phyloP scores from a whole-genome alignment of 2,797 vertebrate species.

The Lemur catta region DNA sequence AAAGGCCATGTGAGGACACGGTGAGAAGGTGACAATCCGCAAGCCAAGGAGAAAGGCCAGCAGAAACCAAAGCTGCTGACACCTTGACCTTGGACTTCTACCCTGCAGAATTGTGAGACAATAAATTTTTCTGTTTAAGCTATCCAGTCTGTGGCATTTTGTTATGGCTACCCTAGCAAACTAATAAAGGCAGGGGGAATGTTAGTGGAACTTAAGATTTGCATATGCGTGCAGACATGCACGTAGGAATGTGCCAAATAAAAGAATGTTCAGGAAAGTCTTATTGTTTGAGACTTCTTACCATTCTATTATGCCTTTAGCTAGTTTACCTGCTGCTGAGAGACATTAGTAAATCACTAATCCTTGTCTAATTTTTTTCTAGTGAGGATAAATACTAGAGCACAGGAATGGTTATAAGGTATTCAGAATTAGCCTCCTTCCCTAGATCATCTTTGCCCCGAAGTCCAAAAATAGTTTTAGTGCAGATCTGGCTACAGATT shows the following conservation, averaged over 20 bases:
- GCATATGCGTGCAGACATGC: background rate
- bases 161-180: background rate
- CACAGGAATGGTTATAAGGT: background rate
- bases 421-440: background rate
- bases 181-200: background rate
- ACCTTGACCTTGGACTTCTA: background rate
- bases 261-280: background rate
- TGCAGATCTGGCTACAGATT: background rate
- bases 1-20: background rate
- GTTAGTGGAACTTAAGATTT: accelerated
- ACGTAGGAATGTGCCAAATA: background rate
- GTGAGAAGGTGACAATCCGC: background rate
- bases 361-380: background rate
- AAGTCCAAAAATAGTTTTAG: background rate
- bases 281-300: background rate
- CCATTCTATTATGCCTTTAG: background rate
- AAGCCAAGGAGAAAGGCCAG: background rate
- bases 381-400: background rate
- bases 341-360: background rate
- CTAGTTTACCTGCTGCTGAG: background rate
- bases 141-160: background rate
- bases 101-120: background rate
- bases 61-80: background rate
- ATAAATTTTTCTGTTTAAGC: background rate
- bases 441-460: background rate